phyloP scores from a whole-genome alignment of 2,113 vertebrate species.

The Smithornis capensis region DNA sequence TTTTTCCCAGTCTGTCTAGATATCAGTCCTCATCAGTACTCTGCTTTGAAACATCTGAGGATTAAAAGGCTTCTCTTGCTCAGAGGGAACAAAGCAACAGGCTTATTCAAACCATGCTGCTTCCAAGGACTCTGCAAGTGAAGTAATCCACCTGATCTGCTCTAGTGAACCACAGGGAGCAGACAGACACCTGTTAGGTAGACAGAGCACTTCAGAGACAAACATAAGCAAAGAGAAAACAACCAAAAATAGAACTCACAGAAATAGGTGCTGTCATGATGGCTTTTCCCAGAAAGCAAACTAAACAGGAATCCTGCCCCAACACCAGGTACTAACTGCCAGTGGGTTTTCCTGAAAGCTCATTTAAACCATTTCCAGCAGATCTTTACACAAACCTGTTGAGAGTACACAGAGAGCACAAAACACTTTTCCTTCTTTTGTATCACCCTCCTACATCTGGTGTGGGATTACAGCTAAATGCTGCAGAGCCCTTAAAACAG shows the following conservation, averaged over 20 bases:
- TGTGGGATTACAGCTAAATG: neutral
- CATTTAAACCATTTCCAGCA: neutral
- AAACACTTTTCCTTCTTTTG: neutral
- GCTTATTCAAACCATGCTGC: neutral
- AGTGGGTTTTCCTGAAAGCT: neutral
- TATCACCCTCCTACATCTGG: neutral
- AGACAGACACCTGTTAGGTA: neutral
- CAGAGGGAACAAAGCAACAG: neutral
- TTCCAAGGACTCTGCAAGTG: neutral
- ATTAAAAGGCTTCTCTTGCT: neutral
- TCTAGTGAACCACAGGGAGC: neutral
- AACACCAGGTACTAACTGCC: neutral
- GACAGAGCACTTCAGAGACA: neutral
- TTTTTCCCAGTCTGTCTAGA: neutral
- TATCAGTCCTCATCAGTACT: neutral
- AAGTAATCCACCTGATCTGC: neutral
- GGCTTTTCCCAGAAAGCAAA: neutral
- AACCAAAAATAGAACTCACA: neutral
- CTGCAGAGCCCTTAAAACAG: neutral
- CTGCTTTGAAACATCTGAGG: neutral
- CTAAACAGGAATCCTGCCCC: neutral
- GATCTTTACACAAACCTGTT: neutral
- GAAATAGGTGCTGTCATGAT: neutral
- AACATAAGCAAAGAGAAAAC: neutral
- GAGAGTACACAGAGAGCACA: neutral